Evolutionary conservation across 2,888 invertebrate species (phyloP).

Genomic region (Carpatolechia fugitivella): DNA sequence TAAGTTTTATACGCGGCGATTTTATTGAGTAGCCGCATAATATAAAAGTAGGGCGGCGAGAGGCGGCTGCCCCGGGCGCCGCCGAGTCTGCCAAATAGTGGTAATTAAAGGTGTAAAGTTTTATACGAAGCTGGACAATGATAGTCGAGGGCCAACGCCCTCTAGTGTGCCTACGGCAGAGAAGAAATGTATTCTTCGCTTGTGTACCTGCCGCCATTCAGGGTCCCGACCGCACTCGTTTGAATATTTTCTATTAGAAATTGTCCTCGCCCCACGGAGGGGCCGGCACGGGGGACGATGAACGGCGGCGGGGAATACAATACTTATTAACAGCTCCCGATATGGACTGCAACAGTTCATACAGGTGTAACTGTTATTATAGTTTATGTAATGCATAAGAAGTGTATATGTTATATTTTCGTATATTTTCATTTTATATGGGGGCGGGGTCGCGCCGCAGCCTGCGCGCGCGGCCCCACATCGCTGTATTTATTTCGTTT

Average conservation of each 20-base stretch:
- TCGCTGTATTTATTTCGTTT: slow-evolving; percentile 60
- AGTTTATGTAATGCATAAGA: slow-evolving; percentile 76
- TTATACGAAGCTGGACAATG: slow-evolving; percentile 48
- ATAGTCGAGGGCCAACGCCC: slow-evolving; percentile 37
- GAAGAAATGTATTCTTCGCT: slow-evolving; percentile 47
- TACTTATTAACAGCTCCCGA: slow-evolving; percentile 63
- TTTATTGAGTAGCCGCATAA: slow-evolving; percentile 74
- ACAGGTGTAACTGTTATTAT: slow-evolving; percentile 73
- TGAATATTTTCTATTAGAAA: slow-evolving; percentile 4
- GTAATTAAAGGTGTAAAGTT: slow-evolving; percentile 53
- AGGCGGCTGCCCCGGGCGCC: slow-evolving; percentile 26
- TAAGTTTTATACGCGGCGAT: slow-evolving; percentile 72
- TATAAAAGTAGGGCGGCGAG: slow-evolving; percentile 51
- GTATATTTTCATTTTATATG: slow-evolving; percentile 61
- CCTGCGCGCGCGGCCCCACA: slow-evolving; percentile 29
- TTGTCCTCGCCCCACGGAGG: too few relatives aligned
- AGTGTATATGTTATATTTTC: slow-evolving; percentile 74
- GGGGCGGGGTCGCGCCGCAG: slow-evolving; percentile 25
- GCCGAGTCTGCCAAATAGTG: slow-evolving; percentile 37
- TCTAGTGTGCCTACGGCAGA: slow-evolving; percentile 43
- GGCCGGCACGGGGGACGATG: slow-evolving; percentile 9
- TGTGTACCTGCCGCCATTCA: slow-evolving; percentile 27
- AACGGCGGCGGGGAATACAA: slow-evolving; percentile 32
- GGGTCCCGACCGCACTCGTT: neutral
- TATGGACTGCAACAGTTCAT: slow-evolving; percentile 66